These are phyloP conservation scores for Drosophila asahinai DNA, from an alignment of 1,140 invertebrate genomes.

Conservation along the genomic window DNA sequence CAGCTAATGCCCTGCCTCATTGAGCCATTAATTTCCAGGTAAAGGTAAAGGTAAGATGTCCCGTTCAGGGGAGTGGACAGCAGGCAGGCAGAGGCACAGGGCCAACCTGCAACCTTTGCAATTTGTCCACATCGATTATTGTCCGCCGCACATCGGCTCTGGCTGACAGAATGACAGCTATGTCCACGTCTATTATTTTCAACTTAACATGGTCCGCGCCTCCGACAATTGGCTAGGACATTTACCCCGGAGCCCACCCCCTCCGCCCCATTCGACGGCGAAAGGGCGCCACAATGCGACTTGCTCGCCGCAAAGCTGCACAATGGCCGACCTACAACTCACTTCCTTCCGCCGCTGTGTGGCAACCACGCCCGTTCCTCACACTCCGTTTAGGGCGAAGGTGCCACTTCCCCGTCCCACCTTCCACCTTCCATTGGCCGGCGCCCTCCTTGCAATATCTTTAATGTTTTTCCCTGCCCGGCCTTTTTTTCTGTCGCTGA, in stretches of 20 bases:
- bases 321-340: slow-evolving; percentile 80
- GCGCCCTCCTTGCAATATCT: slow-evolving; percentile 62
- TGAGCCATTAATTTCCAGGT: slow-evolving; percentile 75
- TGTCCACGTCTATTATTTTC: slow-evolving; percentile 82
- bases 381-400: slow-evolving; percentile 3
- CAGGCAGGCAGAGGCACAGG: background rate
- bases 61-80: slow-evolving; percentile 5
- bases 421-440: slow-evolving; percentile 5
- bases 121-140: slow-evolving; percentile 78
- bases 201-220: slow-evolving; percentile 69
- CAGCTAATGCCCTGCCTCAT: slow-evolving; percentile 50
- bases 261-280: background rate
- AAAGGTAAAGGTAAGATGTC: slow-evolving; percentile 49
- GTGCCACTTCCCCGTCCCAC: background rate
- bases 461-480: slow-evolving; percentile 57
- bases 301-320: slow-evolving; percentile 73
- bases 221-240: slow-evolving; percentile 73
- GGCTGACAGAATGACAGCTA: slow-evolving; percentile 72
- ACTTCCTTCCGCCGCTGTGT: slow-evolving; percentile 67
- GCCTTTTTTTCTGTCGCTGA: slow-evolving; percentile 30
- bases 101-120: slow-evolving; percentile 43
- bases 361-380: slow-evolving; percentile 36
- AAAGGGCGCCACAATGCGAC: slow-evolving; percentile 59
- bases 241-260: slow-evolving; percentile 22
- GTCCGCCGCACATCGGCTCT: slow-evolving; percentile 61